These are phyloP conservation scores for Lepus oiostolus DNA, from an alignment of 2,797 vertebrate species.

Conservation along the genomic window DNA sequence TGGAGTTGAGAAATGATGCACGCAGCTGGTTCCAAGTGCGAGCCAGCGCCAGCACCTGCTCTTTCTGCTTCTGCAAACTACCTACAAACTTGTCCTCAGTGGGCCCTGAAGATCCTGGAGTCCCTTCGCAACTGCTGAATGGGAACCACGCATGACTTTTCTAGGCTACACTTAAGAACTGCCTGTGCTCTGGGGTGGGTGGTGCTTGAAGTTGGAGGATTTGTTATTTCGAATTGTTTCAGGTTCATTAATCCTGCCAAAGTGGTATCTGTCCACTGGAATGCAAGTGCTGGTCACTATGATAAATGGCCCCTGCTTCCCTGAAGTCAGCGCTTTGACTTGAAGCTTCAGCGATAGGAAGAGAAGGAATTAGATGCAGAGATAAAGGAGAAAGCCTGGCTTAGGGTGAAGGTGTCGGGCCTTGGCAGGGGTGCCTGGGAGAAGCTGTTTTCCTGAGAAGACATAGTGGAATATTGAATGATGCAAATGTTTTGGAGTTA, in stretches of 20 bases:
- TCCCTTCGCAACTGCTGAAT: background rate
- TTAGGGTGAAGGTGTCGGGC: background rate
- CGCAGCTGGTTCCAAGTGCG: too few species aligned
- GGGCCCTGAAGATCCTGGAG: background rate
- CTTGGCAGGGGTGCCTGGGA: background rate
- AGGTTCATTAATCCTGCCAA: background rate
- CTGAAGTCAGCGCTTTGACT: background rate
- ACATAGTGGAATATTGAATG: background rate
- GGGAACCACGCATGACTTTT: constrained; percentile 6
- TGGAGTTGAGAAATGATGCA: background rate
- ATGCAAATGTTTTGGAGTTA: background rate
- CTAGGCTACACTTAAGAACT: background rate
- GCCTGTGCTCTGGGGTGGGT: background rate
- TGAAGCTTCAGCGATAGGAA: background rate
- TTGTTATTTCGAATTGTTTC: background rate
- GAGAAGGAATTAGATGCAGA: background rate
- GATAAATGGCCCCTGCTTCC: background rate
- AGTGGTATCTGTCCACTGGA: background rate
- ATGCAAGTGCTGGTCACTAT: rapidly evolving
- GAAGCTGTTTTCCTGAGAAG: background rate
- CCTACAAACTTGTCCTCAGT: background rate
- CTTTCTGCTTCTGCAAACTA: background rate
- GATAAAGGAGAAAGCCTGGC: background rate
- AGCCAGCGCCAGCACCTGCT: rapidly evolving
- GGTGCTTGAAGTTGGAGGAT: background rate